These are phyloP conservation scores for Lagria hirta DNA, from an alignment of 2,888 invertebrate species.

Conservation along the genomic window DNA sequence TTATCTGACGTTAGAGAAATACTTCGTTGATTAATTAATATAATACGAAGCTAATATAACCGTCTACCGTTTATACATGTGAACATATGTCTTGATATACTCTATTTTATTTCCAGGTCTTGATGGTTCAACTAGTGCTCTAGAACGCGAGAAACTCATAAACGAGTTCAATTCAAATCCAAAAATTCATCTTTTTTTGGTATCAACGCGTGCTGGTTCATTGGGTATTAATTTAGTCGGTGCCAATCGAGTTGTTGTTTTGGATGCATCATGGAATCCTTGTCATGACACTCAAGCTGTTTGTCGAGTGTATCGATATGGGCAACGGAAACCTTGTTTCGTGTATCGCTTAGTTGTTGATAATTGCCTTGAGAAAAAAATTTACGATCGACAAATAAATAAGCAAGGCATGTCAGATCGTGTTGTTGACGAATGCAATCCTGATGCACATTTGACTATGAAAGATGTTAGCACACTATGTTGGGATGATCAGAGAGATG, in stretches of 20 bases:
- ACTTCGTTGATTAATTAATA: no score
- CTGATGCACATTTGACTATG: conserved; percentile 88
- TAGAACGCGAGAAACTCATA: conserved; percentile 93
- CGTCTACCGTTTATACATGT: no score
- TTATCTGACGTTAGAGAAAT: no score
- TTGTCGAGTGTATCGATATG: conserved; percentile 92
- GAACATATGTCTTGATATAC: no score
- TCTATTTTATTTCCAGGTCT: conserved; percentile 67
- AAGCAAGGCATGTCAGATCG: conserved; percentile 97
- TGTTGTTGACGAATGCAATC: conserved; percentile 97
- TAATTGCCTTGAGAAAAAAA: conserved; percentile 95
- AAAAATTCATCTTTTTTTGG: conserved; percentile 85
- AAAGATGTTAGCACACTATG: conserved; percentile 88
- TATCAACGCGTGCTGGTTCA: conserved; percentile 95
- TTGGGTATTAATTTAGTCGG: conserved; percentile 96
- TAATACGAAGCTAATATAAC: no score
- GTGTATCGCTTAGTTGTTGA: conserved; percentile 97
- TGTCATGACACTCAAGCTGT: conserved; percentile 98
- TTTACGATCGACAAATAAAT: conserved; percentile 97
- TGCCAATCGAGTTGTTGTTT: conserved; percentile 95
- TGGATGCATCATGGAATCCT: conserved; percentile 99
- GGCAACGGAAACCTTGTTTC: conserved; percentile 91
- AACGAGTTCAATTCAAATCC: conserved; percentile 93
- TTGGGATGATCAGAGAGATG: conserved; percentile 88
- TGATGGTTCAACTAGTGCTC: conserved; percentile 93